Evolutionary conservation across 2,888 invertebrate genomes (phyloP), one percentile per base, ranked within the genome.

Genomic region (Petrolisthes manimaculis): DNA sequence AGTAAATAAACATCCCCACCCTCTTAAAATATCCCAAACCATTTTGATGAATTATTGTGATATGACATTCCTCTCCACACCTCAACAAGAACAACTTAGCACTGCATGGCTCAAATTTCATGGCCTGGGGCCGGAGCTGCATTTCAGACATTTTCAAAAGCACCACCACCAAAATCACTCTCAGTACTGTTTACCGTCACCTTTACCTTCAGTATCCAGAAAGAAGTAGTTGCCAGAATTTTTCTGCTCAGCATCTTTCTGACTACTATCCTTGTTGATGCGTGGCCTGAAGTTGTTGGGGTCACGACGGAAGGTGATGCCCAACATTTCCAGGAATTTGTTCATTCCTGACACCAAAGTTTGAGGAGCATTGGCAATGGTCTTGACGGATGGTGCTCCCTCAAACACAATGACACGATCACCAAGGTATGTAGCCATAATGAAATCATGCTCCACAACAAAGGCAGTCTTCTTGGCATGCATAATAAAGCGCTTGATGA

Each of bases 381-480:
- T 97, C 89, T 95, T 93, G 0, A 98, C 95, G 0, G 99, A 98
- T 0, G 99, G 99, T 77, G 94, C 94, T 81, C 99, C 99, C 93
- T 99, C 99, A 93, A 99, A 99, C 82, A 99, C 99, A 91, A 99
- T 98, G 4, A 99, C 99, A 77, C 99, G 95, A 93, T 99, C 99
- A 0, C 99, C 98, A 91, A 98, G 95, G 93, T 99, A 99, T 0
- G 99, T 99, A 21, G 99, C 99, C 99, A 99, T 99, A 91, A 99
- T 99, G 93, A 99, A 99, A 94, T 99, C 99, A 96, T 99, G 99
- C 95, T 99, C 99, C 1, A 99, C 99, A 21, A 99, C 97, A 93
- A 99, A 99, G 14, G 99, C 99, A 8, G 99, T 99, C 93, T 99
- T 98, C 94, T 99, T 99, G 0, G 99, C 98, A 92, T 99, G 99